A percentile compares a stretch with the other conserved stretches of the same genome.
These are phyloP conservation scores for Pagetopsis macropterus DNA, from an alignment of 2,797 vertebrate genomes.

Conservation along the genomic window DNA sequence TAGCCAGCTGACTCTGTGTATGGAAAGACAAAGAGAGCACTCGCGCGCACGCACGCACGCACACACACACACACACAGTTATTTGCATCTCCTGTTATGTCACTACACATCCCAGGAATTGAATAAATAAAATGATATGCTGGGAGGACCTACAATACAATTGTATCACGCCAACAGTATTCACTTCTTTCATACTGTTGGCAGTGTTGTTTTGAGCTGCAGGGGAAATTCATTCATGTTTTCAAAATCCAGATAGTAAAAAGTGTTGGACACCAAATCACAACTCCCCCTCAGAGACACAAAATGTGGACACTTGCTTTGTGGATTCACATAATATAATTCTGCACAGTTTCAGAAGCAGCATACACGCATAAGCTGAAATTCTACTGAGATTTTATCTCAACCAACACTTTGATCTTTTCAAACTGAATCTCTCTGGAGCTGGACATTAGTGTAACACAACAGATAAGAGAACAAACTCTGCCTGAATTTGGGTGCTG, in stretches of 20 bases:
- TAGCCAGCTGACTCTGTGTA: constrained; percentile 9
- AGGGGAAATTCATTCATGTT: constrained; percentile 50
- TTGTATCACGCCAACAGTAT: not conserved
- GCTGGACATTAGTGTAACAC: constrained; percentile 31
- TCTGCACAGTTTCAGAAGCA: constrained; percentile 36
- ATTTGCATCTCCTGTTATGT: constrained; percentile 21
- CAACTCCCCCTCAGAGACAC: constrained; percentile 26
- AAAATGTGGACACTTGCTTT: constrained; percentile 42
- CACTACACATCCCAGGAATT: constrained; percentile 26
- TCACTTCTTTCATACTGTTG: not conserved
- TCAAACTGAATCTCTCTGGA: constrained; percentile 33
- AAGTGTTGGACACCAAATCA: constrained; percentile 43
- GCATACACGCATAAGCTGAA: constrained; percentile 5
- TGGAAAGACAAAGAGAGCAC: constrained; percentile 15
- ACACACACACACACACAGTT: constrained; percentile 9
- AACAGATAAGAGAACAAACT: constrained; percentile 32
- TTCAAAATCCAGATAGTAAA: constrained; percentile 28
- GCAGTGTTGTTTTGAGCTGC: constrained; percentile 34
- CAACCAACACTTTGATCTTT: constrained; percentile 40
- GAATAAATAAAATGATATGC: constrained; percentile 24
- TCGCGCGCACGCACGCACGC: not conserved
- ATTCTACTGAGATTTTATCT: constrained; percentile 47
- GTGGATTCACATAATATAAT: constrained; percentile 54
- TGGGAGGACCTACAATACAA: not conserved
- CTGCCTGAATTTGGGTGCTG: constrained; percentile 16